A percentile compares a stretch with the other conserved stretches of the same genome.
These are phyloP conservation scores for Orthosia cruda DNA, from an alignment of 2,888 invertebrate species.

Conservation along the genomic window DNA sequence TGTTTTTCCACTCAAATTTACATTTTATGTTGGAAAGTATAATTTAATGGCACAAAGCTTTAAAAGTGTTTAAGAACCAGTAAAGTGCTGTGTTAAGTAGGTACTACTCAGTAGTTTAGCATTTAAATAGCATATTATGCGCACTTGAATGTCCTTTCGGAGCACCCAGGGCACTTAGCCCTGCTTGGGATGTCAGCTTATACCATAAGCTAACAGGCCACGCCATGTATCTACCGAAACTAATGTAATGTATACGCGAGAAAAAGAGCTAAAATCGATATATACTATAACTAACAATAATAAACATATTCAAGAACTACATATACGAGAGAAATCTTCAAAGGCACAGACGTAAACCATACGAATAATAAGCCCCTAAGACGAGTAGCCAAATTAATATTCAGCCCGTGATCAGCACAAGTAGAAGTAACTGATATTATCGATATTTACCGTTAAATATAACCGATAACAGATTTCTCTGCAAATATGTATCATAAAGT, in stretches of 20 bases:
- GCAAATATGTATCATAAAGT: too few relatives aligned
- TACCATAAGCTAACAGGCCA: too few relatives aligned
- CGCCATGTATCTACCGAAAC: too few relatives aligned
- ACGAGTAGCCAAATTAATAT: too few relatives aligned
- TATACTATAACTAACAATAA: neutral
- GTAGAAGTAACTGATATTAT: too few relatives aligned
- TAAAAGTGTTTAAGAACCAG: conserved; percentile 7
- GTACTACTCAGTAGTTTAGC: neutral
- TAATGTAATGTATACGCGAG: too few relatives aligned
- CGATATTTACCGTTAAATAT: too few relatives aligned
- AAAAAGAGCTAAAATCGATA: neutral
- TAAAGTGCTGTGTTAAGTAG: conserved; percentile 1
- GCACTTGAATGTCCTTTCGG: neutral
- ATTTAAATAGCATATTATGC: neutral
- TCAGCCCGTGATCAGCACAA: too few relatives aligned
- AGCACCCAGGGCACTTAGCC: neutral
- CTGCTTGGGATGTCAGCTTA: neutral
- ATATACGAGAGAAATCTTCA: too few relatives aligned
- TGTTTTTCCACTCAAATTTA: neutral
- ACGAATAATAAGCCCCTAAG: too few relatives aligned
- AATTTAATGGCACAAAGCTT: neutral
- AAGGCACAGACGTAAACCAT: too few relatives aligned
- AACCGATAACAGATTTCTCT: too few relatives aligned
- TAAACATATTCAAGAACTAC: neutral
- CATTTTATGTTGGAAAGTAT: neutral